A percentile compares a stretch with the other conserved stretches of the same genome.
phyloP scores from a whole-genome alignment of 1,140 invertebrate genomes.

The Lamellibrachia luymesi region DNA sequence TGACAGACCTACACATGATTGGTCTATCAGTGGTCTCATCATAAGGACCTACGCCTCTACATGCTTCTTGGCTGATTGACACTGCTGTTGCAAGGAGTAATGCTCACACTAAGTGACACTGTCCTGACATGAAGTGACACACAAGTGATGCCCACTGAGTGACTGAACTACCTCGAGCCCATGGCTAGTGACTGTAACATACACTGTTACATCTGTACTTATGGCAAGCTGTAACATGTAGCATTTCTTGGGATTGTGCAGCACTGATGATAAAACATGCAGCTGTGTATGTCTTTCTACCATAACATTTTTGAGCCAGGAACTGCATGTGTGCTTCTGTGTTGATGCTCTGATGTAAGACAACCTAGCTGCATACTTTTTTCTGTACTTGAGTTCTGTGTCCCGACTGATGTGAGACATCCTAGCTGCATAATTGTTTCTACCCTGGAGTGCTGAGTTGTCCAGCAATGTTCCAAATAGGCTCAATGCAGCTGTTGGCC shows the following conservation, averaged over 20 bases:
- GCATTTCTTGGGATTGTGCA: not conserved
- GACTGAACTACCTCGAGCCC: not conserved
- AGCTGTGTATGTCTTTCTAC: not conserved
- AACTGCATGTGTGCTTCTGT: not conserved
- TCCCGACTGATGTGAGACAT: not conserved
- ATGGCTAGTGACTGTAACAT: not conserved
- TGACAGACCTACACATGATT: too few relatives aligned
- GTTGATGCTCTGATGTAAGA: not conserved
- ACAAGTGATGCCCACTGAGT: not conserved
- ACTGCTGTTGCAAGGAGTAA: too few relatives aligned
- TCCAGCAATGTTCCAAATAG: conserved; percentile 39
- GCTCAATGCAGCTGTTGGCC: conserved; percentile 41
- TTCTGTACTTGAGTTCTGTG: not conserved
- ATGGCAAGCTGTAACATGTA: not conserved
- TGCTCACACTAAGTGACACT: not conserved
- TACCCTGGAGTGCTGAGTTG: not conserved
- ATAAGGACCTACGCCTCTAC: not conserved
- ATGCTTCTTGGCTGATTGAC: too few relatives aligned
- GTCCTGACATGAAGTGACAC: not conserved
- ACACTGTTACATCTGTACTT: not conserved
- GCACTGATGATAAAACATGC: not conserved
- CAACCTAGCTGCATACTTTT: not conserved
- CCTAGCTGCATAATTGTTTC: not conserved
- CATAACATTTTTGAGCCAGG: not conserved
- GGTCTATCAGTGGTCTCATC: too few relatives aligned